Base-by-base conservation (phyloP, 2,888 invertebrate genomes). In the Yponomeuta malinellus region DNA sequence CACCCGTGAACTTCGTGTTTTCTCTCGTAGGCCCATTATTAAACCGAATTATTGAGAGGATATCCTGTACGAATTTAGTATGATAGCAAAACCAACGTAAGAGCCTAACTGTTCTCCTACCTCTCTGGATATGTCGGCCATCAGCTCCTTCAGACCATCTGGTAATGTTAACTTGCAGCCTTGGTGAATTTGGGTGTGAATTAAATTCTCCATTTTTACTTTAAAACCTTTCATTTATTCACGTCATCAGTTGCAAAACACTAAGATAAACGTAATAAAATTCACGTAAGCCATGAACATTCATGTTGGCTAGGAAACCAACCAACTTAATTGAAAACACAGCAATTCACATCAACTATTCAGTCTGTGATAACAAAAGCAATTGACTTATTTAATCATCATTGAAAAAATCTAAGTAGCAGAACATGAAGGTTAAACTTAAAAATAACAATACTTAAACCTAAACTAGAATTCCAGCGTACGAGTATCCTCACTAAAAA, bases 51-150 rank as follows among this genome's bases (percentile, higher is more conserved):
- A 33, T 33, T 33, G 33, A 33, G 33, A 23, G 33, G 33, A 33
- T 33, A 4, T 33, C 33, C 33, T 4, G 33, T 33, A 5, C 3
- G 33, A 5, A 33, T 33, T 33, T 5, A 33, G 33, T 33, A 33
- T 33, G 5, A 33, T 33, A 5, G 2, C 33, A 4, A 33, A 33
- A 33, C 33, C 33, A 33, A 33, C 1, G 33, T 33, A 2, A 33
- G 33, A 33, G 1, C 33, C 5, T 2, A 4, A 33, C 33, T 4
- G 33, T 33, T 12, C 43, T 23, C 78, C 76, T 82, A 94, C 95
- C 88, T 96, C 96, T 73, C 96, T 93, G 0, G 95, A 93, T 74
- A 96, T 95, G 81, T 96, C 96, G 68, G 93, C 89, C 89, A 96
- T 94, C 67, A 96, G 83, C 78, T 96, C 96, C 8, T 93, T 89